Evolutionary conservation across 2,888 invertebrate species (phyloP), one percentile per base, ranked within the genome.

Genomic region (Coecobrya sp.): DNA sequence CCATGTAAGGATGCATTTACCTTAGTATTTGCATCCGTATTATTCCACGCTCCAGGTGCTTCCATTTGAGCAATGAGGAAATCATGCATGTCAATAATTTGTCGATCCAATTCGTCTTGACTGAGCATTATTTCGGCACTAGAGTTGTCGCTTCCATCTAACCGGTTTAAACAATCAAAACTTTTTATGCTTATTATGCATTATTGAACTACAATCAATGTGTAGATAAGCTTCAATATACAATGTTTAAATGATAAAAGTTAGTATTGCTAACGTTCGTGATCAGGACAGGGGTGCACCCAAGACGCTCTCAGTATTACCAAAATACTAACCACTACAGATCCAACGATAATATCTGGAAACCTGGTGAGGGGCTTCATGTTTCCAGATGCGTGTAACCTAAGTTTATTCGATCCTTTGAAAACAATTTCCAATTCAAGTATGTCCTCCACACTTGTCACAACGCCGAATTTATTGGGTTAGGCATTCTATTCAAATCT

Each of bases 11-110:
- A 76, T 4, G 81, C 55, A 19, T 91, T 92, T 8, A 73, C 65
- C 52, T 90, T 90, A 13, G 82, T 76, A 36, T 27, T 68, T 7
- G 22, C 13, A n/a, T 85, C 89, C 11, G 93, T 85, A 65, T 73
- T 59, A 65, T 91, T 88, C 82, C 84, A 87, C 3, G 70, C 49
- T 11, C 59, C 79, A 11, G 88, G 88, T 0, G 30, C 45, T 81
- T 92, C 89, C 91, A 93, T 87, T 70, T 93, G 89, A 0, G 76
- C 84, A 2, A 11, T 86, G 0, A 93, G 70, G 49, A 88, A 93
- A 11, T 86, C 87, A 36, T 91, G 79, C 89, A 93, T 81, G 1
- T 87, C 89, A 16, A 79, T 13, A 76, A 93, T 92, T 25, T 93
- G 92, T 1, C 70, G 13, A 3, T 92, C 82, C 30, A 93, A 68